phyloP scores from a whole-genome alignment of 2,888 invertebrate species.

The Drosophila seclusa region DNA sequence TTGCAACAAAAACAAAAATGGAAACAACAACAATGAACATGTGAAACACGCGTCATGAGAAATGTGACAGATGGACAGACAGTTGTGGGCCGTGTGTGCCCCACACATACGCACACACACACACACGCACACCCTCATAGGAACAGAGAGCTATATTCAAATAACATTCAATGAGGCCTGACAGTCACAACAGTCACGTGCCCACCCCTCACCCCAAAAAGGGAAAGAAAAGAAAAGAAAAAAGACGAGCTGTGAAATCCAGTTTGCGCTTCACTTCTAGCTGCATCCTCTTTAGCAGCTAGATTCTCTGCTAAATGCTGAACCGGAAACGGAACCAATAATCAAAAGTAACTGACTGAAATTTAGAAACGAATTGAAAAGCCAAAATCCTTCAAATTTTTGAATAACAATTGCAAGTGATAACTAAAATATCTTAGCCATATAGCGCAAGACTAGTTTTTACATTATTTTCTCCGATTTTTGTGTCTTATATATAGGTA shows the following conservation, averaged over 20 bases:
- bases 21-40: conserved; percentile 32
- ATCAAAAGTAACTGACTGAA: neutral
- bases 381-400: neutral
- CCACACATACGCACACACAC: neutral
- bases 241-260: conserved; percentile 2
- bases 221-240: conserved; percentile 6
- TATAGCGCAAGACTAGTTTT: neutral
- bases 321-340: too few species aligned
- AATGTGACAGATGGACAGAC: conserved; percentile 61
- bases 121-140: neutral
- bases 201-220: neutral
- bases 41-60: conserved; percentile 55
- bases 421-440: neutral
- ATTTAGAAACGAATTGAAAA: neutral
- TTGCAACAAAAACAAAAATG: conserved; percentile 39
- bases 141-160: conserved; percentile 33
- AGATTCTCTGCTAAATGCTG: neutral
- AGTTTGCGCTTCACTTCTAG: neutral
- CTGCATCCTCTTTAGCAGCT: neutral
- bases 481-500: neutral
- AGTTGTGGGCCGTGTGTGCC: conserved; percentile 5
- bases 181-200: conserved; percentile 36
- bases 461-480: neutral
- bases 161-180: conserved; percentile 53
- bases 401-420: neutral